Evolutionary conservation across 2,113 vertebrate genomes (phyloP).

Genomic region (Pituophis catenifer): DNA sequence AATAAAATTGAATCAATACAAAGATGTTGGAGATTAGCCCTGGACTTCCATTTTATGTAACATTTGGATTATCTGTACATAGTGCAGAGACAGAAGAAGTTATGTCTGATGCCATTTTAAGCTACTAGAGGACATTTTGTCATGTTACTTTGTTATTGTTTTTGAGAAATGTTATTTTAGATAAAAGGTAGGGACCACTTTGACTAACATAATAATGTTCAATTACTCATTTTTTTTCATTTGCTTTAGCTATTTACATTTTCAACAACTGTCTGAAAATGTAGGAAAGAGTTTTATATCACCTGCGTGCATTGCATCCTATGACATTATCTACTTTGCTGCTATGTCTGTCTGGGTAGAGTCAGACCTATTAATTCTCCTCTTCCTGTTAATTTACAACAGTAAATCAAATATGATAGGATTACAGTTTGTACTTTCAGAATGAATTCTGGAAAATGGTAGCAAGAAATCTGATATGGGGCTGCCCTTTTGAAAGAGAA

Average conservation of each 20-base stretch:
- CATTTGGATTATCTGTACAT: not conserved
- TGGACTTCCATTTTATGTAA: not conserved
- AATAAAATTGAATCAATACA: not conserved
- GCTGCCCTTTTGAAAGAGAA: not conserved
- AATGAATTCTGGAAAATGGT: not conserved
- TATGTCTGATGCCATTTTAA: not conserved
- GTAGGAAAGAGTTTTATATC: not conserved
- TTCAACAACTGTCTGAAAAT: not conserved
- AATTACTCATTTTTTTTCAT: not conserved
- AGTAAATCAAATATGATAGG: not conserved
- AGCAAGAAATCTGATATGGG: not conserved
- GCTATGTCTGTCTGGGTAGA: not conserved
- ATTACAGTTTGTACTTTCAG: not conserved
- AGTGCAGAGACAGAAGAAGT: not conserved
- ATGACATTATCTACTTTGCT: not conserved
- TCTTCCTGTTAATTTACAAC: not conserved
- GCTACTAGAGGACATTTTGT: not conserved
- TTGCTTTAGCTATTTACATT: not conserved
- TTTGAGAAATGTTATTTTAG: conserved; percentile 7
- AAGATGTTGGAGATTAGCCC: not conserved
- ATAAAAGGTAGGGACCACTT: not conserved
- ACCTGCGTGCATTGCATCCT: not conserved
- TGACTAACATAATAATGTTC: not conserved
- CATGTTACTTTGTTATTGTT: conserved; percentile 1
- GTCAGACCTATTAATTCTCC: not conserved